Conservation (phyloP, 2,797 vertebrate species). For the Siniperca scherzeri region DNA sequence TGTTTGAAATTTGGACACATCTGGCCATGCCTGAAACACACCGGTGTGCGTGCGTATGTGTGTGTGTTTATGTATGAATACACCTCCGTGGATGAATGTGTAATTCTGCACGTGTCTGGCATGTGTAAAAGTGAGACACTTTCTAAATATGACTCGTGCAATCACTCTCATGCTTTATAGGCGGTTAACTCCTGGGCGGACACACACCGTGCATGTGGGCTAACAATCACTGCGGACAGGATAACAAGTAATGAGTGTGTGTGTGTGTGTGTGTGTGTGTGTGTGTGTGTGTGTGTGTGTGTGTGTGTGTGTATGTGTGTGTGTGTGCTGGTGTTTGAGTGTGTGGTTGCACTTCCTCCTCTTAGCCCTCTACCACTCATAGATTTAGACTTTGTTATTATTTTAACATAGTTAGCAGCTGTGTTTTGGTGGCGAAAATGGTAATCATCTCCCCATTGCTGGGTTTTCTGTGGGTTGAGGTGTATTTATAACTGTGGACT, state of each 20-base stretch:
- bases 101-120: constrained; percentile 29
- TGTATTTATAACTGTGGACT: constrained; percentile 76
- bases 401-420: constrained; percentile 83
- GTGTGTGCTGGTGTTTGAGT: constrained; percentile 29
- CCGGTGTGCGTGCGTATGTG: constrained; percentile 30
- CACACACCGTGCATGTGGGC: constrained; percentile 80
- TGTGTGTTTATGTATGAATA: constrained; percentile 47
- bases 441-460: constrained; percentile 74
- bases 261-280: constrained; percentile 33
- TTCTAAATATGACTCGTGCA: constrained; percentile 81
- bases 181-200: constrained; percentile 76
- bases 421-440: constrained; percentile 76
- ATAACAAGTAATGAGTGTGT: constrained; percentile 53
- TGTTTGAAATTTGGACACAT: constrained; percentile 78
- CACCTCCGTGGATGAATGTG: constrained; percentile 56
- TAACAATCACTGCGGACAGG: constrained; percentile 79
- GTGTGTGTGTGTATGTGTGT: constrained; percentile 48
- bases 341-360: constrained; percentile 73
- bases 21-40: constrained; percentile 65
- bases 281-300: constrained; percentile 62
- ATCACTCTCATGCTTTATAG: constrained; percentile 73
- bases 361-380: constrained; percentile 76
- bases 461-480: constrained; percentile 75
- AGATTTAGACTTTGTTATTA: constrained; percentile 84
- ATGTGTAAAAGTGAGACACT: constrained; percentile 62